Conservation (phyloP, 2,113 vertebrate species). For the Okapia johnstoni region DNA sequence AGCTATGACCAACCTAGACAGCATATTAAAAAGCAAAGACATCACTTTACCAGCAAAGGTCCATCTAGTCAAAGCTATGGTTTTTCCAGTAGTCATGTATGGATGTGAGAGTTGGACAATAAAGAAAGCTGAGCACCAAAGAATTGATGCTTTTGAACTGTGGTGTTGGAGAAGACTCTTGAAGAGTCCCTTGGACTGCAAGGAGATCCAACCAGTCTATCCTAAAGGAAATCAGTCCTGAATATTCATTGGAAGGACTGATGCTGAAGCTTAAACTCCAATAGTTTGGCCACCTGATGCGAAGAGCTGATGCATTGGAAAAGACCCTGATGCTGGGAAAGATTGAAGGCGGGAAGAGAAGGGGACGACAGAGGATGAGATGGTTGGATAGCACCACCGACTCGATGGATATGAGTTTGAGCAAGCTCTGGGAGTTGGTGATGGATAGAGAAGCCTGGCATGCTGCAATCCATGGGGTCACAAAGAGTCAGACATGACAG, state of each 20-base stretch:
- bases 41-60: neutral
- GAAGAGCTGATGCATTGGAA: neutral
- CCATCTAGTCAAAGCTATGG: neutral
- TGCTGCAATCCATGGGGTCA: neutral
- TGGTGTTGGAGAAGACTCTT: neutral
- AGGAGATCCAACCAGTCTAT: neutral
- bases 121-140: accelerated
- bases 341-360: neutral
- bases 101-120: neutral
- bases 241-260: neutral
- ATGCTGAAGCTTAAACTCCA: neutral
- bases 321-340: neutral
- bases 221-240: neutral
- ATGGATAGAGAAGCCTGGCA: neutral
- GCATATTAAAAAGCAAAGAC: neutral
- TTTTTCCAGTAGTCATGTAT: neutral
- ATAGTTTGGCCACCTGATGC: neutral
- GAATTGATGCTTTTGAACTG: neutral
- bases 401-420: neutral
- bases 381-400: neutral
- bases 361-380: neutral
- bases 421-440: neutral
- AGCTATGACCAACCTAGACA: neutral
- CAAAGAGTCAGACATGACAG: neutral
- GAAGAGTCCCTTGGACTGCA: neutral